Evolutionary conservation across 23 tunicate species (phyloP).

Genomic region (Halocynthia aurantium): DNA sequence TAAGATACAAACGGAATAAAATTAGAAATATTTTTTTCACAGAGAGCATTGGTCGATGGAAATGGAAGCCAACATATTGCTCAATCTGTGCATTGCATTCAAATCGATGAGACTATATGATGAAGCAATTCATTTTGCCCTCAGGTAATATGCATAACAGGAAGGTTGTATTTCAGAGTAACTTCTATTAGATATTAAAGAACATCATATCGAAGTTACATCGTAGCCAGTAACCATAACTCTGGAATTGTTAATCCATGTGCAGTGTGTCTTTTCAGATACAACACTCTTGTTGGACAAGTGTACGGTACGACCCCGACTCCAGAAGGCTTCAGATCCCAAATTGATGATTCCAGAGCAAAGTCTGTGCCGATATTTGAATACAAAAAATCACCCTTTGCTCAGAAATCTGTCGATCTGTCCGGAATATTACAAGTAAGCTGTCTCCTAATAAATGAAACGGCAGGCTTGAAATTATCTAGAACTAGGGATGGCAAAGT

Average conservation of each 20-base stretch:
- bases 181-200: too few relatives aligned
- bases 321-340: not conserved
- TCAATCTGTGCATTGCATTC: constrained; percentile 44
- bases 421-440: constrained; percentile 18
- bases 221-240: too few relatives aligned
- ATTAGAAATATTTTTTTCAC: not conserved
- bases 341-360: constrained; percentile 7
- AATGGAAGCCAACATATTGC: constrained; percentile 26
- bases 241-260: too few relatives aligned
- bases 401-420: constrained; percentile 19
- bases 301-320: constrained; percentile 8
- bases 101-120: constrained; percentile 29
- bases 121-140: constrained; percentile 35
- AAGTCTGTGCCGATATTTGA: constrained; percentile 20
- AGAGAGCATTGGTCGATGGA: constrained; percentile 62
- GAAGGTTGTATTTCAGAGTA: too few relatives aligned
- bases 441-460: too few relatives aligned
- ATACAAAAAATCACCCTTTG: not conserved
- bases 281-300: not conserved
- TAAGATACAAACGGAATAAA: not conserved
- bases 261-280: not conserved
- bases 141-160: not conserved
- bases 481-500: too few relatives aligned
- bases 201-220: too few relatives aligned
- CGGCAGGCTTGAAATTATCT: too few relatives aligned